These are phyloP conservation scores for Nephrocerus scutellatus DNA, from an alignment of 2,888 invertebrate species.

Conservation along the genomic window DNA sequence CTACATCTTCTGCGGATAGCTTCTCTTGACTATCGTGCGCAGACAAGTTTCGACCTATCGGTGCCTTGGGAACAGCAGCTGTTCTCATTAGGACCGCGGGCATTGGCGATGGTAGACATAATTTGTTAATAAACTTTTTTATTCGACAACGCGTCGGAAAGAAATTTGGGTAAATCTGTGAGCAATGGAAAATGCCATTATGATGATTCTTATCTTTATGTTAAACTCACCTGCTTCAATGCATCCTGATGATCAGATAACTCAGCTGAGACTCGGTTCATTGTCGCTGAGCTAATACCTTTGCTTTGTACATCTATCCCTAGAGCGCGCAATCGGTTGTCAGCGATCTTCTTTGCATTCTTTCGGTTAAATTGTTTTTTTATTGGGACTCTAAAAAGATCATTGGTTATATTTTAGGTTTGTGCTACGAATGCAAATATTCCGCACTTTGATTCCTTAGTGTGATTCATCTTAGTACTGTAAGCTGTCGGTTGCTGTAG, in stretches of 20 bases:
- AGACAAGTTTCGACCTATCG: not conserved
- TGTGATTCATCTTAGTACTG: too few species aligned
- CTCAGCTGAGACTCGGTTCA: conserved; percentile 25
- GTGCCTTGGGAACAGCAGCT: not conserved
- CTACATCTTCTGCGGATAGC: conserved; percentile 8
- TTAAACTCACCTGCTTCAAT: conserved; percentile 29
- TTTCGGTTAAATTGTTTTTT: conserved; percentile 26
- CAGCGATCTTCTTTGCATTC: conserved; percentile 29
- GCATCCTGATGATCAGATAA: conserved; percentile 28
- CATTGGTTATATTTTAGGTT: too few species aligned
- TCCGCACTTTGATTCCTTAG: too few species aligned
- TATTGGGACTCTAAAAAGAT: too few species aligned
- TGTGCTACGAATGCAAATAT: too few species aligned
- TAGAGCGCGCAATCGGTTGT: conserved; percentile 22
- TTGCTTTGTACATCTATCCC: conserved; percentile 29
- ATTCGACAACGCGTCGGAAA: conserved; percentile 37
- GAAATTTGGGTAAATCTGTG: conserved; percentile 34
- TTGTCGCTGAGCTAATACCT: conserved; percentile 22
- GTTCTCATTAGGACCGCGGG: conserved; percentile 1
- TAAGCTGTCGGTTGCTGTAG: too few species aligned
- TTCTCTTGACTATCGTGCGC: conserved; percentile 13
- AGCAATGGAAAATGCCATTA: too few species aligned
- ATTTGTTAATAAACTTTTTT: conserved; percentile 36
- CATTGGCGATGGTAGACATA: conserved; percentile 29
- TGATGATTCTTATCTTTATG: too few species aligned